Base-by-base conservation (phyloP, 2,888 invertebrate genomes). In the Pristionchus japonicus region DNA sequence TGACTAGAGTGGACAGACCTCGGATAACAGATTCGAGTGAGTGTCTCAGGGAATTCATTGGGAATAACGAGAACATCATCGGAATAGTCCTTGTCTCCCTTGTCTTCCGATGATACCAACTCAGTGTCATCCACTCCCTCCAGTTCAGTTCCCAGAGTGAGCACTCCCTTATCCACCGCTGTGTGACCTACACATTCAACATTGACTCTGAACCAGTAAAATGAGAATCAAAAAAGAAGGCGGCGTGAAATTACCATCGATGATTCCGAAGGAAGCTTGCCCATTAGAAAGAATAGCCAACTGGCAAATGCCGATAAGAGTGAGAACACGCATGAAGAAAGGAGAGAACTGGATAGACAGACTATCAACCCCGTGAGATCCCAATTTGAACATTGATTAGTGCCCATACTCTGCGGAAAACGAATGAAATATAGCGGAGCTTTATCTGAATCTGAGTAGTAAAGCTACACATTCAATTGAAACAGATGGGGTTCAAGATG, bases 231-330 rank as follows among this genome's bases (percentile, higher is more conserved):
- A 49, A n/a, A 49, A 27, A 23, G 27, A 85, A 64, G 37, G 11
- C 20, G 7, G 61, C 9, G 23, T 6, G 20, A 47, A 43, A 67
- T 27, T 37, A 87, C 87, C 57, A 27, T 87, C 87, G 27, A 87
- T 77, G 34, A 40, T 77, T 87, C 87, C 87, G 31, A 87, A 87
- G 15, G 87, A 74, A 77, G 87, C 87, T 77, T 87, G 87, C 0
- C 77, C 74, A 57, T 87, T 27, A 31, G 27, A 37, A 70, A 23
- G 37, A 27, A 20, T 4, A 40, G 20, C 4, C 31, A 86, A 70
- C 7, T 31, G 23, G 70, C 23, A 40, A 77, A 40, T 37, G 40
- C 34, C 15, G 37, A 77, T 20, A 52, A 77, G 67, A 20, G 47
- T 43, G 49, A 86, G 47, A 67, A 86, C n/a, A 43, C 43, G 31